Conservation (phyloP, 92 coral and sea anemone species). For the Zoanthus gigantus region DNA sequence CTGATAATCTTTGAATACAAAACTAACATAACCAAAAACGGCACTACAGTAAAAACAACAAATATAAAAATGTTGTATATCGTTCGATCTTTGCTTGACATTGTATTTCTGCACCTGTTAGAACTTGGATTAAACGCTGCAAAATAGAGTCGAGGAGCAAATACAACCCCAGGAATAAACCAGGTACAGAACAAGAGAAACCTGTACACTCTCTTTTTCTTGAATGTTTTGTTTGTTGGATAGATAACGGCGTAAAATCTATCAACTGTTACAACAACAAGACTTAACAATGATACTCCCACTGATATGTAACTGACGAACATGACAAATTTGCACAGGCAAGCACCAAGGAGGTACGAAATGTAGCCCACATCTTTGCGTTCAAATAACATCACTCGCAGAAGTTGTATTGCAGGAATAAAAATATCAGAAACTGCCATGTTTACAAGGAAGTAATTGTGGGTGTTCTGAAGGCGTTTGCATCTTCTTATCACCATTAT, state of each 20-base stretch:
- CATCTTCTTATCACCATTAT: neutral
- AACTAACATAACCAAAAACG: conserved; percentile 1
- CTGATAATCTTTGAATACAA: neutral
- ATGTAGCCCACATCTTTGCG: conserved; percentile 1
- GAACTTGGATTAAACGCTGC: neutral
- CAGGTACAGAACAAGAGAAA: neutral
- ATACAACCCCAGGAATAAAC: neutral
- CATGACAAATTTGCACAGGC: neutral
- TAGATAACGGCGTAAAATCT: conserved; percentile 3
- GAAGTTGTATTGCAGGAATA: neutral
- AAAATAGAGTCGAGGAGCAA: neutral
- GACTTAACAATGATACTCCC: conserved; percentile 1
- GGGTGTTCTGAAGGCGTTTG: conserved; percentile 12
- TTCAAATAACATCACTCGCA: neutral
- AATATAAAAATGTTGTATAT: neutral
- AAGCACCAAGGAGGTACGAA: neutral
- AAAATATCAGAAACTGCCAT: conserved; percentile 16
- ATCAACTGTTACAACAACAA: conserved; percentile 6
- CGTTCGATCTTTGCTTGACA: neutral
- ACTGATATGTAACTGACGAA: neutral
- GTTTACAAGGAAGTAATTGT: conserved; percentile 3
- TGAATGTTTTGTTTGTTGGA: neutral
- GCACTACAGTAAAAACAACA: neutral
- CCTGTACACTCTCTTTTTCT: neutral
- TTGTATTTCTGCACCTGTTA: neutral